A percentile compares a stretch with the other conserved stretches of the same genome.
phyloP scores from a whole-genome alignment of 1,140 invertebrate genomes.

The Meloidogyne hapla region DNA sequence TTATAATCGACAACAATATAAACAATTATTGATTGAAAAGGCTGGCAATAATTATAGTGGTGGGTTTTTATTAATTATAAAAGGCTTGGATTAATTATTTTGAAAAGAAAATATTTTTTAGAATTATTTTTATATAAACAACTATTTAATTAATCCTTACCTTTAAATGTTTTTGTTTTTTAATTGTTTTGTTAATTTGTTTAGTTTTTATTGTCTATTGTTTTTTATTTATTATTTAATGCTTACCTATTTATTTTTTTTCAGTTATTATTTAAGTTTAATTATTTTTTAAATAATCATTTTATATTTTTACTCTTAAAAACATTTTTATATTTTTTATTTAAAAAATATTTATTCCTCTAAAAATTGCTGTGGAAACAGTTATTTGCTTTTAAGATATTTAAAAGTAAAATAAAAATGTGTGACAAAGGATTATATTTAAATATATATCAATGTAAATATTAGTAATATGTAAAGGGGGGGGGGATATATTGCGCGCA shows the following conservation, averaged over 20 bases:
- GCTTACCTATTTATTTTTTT: too few relatives aligned
- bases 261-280: not conserved
- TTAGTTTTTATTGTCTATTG: too few relatives aligned
- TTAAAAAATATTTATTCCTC: not conserved
- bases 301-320: too few relatives aligned
- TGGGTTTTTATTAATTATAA: not conserved
- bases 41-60: slow-evolving; percentile 18
- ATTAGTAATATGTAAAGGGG: not conserved
- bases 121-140: too few relatives aligned
- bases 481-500: not conserved
- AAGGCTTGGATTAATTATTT: too few relatives aligned
- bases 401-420: not conserved
- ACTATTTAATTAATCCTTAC: too few relatives aligned
- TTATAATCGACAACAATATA: slow-evolving; percentile 9
- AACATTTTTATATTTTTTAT: not conserved
- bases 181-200: too few relatives aligned
- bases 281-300: too few relatives aligned
- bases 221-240: too few relatives aligned
- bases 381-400: not conserved
- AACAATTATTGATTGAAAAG: slow-evolving; percentile 13
- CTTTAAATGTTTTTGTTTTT: too few relatives aligned
- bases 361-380: slow-evolving; percentile 8
- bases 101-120: too few relatives aligned
- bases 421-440: not conserved
- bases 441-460: not conserved